phyloP scores from a whole-genome alignment of 1,140 invertebrate genomes.

The Meloidogyne floridensis region DNA sequence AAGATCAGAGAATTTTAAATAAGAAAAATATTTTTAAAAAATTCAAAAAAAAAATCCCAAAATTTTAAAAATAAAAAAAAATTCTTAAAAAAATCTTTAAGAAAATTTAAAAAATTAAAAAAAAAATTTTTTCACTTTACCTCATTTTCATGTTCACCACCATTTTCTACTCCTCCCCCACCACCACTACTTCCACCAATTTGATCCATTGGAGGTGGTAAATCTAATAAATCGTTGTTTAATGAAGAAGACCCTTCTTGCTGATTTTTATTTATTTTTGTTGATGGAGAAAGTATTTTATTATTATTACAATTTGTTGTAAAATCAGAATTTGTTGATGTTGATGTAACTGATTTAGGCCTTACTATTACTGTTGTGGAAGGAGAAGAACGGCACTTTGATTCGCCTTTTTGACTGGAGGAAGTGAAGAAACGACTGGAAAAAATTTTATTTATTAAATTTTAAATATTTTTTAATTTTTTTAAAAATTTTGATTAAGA shows the following conservation, averaged over 20 bases:
- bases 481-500: too few relatives aligned
- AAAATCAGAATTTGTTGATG: not conserved
- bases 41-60: too few relatives aligned
- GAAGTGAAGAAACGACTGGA: conserved; percentile 3
- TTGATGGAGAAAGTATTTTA: conserved; percentile 1
- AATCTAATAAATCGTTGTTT: not conserved
- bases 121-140: not conserved
- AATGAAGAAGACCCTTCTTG: not conserved
- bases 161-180: not conserved
- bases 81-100: not conserved
- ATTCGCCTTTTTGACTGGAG: not conserved
- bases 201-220: conserved; percentile 5
- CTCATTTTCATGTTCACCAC: not conserved
- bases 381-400: not conserved
- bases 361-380: not conserved
- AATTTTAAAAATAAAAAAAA: too few relatives aligned
- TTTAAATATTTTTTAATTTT: not conserved
- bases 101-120: not conserved
- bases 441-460: not conserved
- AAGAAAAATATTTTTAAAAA: too few relatives aligned
- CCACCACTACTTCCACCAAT: not conserved
- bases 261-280: not conserved
- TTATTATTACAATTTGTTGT: not conserved
- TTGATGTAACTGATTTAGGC: not conserved
- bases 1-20: too few relatives aligned